Base-by-base conservation (phyloP, 2,888 invertebrate species). In the Pristionchus fissidentatus region DNA sequence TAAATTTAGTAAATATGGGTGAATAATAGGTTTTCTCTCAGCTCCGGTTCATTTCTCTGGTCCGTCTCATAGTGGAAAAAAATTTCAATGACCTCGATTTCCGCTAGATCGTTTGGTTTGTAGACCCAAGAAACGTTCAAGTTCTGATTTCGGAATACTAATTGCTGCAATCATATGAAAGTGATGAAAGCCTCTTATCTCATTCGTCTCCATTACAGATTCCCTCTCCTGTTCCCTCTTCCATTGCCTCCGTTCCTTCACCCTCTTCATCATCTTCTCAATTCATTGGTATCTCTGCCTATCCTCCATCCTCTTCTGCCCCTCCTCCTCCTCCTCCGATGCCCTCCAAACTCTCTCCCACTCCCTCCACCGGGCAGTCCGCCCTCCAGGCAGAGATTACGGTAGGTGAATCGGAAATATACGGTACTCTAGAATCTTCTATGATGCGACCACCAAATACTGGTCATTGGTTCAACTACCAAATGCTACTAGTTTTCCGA, bases 251-350 rank as follows among this genome's bases (percentile, higher is more conserved):
- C 49, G 26, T 15, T 26, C 75, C 75, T 26, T 75, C 75, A 7
- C 75, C 49, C 1, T 1, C 75, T 22, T 3, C 46, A 1, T 29
- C 75, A 5, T 10, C 43, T 35, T 26, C 32, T 32, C 78, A 46
- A 49, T 49, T 75, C 66, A 66, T 66, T 38, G 66, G 66, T 4
- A 66, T 66, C 70, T 70, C 70, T 43, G 57, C 79, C 26, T 32
- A 19, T 38, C 79, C 79, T 38, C 60, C 79, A 4, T 15, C 79
- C 22, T 2, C 79, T 5, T 15, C 38, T 3, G 75, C 57, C 3
- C 79, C 79, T 41, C 57, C 79, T 0, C 57, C 60, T 57, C 79
- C 79, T 41, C 79, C 79, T 8, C 57, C 57, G 38, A 79, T 79
- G 79, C 79, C 79, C 1, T 49, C 75, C 35, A 75, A 46, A 26